Base-by-base conservation (phyloP, 2,113 vertebrate species). In the Lasiurus borealis region DNA sequence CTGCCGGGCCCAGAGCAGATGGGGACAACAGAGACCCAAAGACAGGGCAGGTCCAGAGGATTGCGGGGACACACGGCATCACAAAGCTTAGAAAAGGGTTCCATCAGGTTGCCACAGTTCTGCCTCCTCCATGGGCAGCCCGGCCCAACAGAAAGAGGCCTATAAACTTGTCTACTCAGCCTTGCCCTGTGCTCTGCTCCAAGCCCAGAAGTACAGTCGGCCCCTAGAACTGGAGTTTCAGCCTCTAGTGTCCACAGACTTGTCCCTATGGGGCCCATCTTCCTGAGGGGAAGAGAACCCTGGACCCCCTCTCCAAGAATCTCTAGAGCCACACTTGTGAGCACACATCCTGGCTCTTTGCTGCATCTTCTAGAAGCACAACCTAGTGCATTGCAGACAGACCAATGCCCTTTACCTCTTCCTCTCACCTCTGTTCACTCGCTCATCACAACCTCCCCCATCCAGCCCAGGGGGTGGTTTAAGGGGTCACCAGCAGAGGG, bases 161-260 rank as follows among this genome's bases (percentile, higher is more conserved):
- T 5, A 0, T 5, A 0, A 19, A 7, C 34, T 29, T 19, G 14
- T n/a, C 73, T 8, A 0, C 72, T 12, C 72, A 19, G 36, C 78
- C 85, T 72, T 64, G 36, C 34, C 46, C 54, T 4, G 36, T 12
- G 50, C 85, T 31, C 34, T 52, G 64, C 44, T 18, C 76, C 8
- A 36, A 54, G 73, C 46, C 46, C 13, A 73, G 66, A 50, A n/a
- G 46, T 6, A 1, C 54, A 4, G n/a, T 78, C 2, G 10, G n/a
- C 19, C 59, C 14, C 71, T 9, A 2, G 4, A 66, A 27, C 46
- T n/a, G 6, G 31, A 8, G 36, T 57, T 5, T 7, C 46, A 73
- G 57, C 46, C 54, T 73, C 64, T 14, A 3, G 12, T 40, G 8
- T 34, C 54, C 46, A 46, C 31, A 34, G 0, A 10, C 44, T 27